A percentile compares a stretch with the other conserved stretches of the same genome.
Evolutionary conservation across 2,797 vertebrate species (phyloP).

Genomic region (Crocodylus rhombifer): DNA sequence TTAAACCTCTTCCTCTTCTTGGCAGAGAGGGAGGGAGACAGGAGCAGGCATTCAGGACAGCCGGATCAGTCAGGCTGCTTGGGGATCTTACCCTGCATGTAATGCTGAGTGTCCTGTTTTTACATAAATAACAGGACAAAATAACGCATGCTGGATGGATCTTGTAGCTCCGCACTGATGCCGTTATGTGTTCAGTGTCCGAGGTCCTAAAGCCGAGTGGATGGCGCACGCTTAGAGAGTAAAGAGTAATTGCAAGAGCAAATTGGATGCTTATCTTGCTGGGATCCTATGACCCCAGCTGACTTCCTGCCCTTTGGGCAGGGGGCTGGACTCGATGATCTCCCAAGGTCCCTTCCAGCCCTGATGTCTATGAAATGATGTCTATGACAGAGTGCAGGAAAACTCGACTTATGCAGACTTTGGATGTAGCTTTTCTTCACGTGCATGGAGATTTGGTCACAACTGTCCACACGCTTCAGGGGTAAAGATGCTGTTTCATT

Average conservation of each 20-base stretch:
- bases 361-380: no score
- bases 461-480: not conserved
- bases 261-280: no score
- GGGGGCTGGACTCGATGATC: no score
- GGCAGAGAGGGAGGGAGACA: not conserved
- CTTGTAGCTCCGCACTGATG: not conserved
- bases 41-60: not conserved
- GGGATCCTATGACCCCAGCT: no score
- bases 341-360: no score
- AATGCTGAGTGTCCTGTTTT: not conserved
- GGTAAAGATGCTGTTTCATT: not conserved
- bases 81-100: not conserved
- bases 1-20: slow-evolving; percentile 15
- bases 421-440: not conserved
- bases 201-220: not conserved
- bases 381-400: not conserved
- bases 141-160: not conserved
- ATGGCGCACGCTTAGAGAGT: not conserved
- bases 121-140: not conserved
- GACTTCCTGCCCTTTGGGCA: no score
- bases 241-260: no score
- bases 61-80: not conserved
- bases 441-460: not conserved
- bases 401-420: not conserved
- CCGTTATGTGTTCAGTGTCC: not conserved